phyloP scores from a whole-genome alignment of 2,113 vertebrate species.

The Panurus biarmicus region DNA sequence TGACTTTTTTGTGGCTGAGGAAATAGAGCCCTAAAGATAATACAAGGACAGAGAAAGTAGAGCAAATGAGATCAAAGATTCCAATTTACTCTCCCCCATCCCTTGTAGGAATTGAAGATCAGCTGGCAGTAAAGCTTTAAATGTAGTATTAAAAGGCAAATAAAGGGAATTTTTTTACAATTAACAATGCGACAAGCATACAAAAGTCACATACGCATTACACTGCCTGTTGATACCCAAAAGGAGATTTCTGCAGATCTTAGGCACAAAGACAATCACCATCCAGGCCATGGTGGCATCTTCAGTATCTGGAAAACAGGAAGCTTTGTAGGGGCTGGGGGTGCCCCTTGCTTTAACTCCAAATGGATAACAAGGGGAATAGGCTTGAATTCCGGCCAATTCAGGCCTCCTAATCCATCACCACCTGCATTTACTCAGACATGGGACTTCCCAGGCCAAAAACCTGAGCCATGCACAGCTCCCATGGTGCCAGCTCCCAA shows the following conservation, averaged over 20 bases:
- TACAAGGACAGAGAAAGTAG: neutral
- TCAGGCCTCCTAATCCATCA: neutral
- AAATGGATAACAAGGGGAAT: neutral
- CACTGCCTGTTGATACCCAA: neutral
- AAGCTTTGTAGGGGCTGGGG: neutral
- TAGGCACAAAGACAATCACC: neutral
- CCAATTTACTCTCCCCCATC: neutral
- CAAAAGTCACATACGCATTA: neutral
- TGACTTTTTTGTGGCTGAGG: neutral
- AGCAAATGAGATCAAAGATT: neutral
- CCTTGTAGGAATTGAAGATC: neutral
- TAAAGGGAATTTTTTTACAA: neutral
- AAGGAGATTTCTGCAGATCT: neutral
- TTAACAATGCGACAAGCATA: neutral
- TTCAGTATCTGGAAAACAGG: accelerated
- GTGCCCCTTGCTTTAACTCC: neutral
- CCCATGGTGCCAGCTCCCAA: accelerated
- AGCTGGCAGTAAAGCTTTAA: neutral
- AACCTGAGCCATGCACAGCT: neutral
- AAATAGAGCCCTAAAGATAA: neutral
- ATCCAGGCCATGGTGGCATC: neutral
- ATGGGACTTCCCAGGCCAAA: neutral
- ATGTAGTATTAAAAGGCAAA: neutral
- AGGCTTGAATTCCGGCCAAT: neutral
- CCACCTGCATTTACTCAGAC: accelerated